phyloP scores from a whole-genome alignment of 2,888 invertebrate species.

The Cepaea hortensis region DNA sequence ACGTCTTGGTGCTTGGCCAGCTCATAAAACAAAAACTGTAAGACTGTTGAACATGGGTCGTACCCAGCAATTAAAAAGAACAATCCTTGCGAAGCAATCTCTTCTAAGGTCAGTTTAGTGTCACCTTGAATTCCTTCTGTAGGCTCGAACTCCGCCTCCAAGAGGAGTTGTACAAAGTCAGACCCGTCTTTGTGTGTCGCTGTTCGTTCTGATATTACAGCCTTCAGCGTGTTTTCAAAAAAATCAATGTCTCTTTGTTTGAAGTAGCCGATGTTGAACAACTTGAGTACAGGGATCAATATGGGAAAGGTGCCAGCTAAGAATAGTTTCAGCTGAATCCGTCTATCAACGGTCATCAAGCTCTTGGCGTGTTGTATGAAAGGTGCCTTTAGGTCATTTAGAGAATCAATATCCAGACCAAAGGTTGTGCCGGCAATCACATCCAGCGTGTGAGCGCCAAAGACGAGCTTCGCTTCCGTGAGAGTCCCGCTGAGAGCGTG shows the following conservation, averaged over 20 bases:
- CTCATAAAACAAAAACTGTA: slow-evolving; percentile 46
- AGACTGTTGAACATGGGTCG: slow-evolving; percentile 22
- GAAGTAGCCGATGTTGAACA: slow-evolving; percentile 41
- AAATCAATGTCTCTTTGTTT: slow-evolving; percentile 30
- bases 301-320: slow-evolving; percentile 33
- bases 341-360: slow-evolving; percentile 32
- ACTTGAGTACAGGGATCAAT: slow-evolving; percentile 11
- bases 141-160: slow-evolving; percentile 23
- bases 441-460: slow-evolving; percentile 38
- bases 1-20: slow-evolving; percentile 36
- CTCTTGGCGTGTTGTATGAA: slow-evolving; percentile 39
- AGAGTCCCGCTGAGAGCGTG: slow-evolving; percentile 4
- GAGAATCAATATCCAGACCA: slow-evolving; percentile 48
- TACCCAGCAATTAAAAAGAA: slow-evolving; percentile 48
- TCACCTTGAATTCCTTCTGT: not conserved
- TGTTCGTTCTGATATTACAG: slow-evolving; percentile 1
- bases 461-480: slow-evolving; percentile 30
- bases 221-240: slow-evolving; percentile 16
- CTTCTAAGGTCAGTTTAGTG: slow-evolving; percentile 34
- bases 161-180: slow-evolving; percentile 35
- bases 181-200: not conserved
- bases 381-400: slow-evolving; percentile 21
- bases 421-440: slow-evolving; percentile 47
- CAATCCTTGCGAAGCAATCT: slow-evolving; percentile 39
- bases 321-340: slow-evolving; percentile 30